Evolutionary conservation across 2,888 invertebrate genomes (phyloP).

Genomic region (Eurytoma californica): DNA sequence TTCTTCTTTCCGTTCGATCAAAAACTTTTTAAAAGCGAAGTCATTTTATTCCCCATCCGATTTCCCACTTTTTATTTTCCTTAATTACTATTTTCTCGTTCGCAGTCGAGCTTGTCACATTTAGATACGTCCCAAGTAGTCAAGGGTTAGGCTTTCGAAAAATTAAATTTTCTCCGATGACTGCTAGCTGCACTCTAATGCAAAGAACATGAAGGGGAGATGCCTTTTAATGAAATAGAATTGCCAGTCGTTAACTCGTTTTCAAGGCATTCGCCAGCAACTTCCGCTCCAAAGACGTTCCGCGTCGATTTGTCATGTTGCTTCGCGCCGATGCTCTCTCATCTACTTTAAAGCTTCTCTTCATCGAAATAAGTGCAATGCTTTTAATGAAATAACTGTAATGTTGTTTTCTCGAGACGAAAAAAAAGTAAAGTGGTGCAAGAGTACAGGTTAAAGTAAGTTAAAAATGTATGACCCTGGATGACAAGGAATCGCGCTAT

Average conservation of each 20-base stretch:
- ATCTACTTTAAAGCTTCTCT: constrained; percentile 4
- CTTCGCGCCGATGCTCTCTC: neutral
- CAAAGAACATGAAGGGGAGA: constrained; percentile 25
- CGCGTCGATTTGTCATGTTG: constrained; percentile 33
- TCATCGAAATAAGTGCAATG: constrained; percentile 30
- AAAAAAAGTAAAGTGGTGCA: neutral
- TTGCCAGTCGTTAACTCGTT: constrained; percentile 19
- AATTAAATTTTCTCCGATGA: constrained; percentile 5
- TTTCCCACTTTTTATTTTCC: neutral
- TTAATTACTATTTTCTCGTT: too few relatives aligned
- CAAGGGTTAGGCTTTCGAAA: neutral
- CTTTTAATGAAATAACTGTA: constrained; percentile 40
- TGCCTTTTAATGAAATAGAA: constrained; percentile 48
- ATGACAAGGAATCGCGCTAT: neutral
- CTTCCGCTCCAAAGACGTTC: constrained; percentile 7
- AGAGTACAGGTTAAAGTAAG: neutral
- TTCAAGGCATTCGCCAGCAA: constrained; percentile 10
- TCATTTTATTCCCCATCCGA: neutral
- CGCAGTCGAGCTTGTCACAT: too few relatives aligned
- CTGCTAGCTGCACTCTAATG: constrained; percentile 8
- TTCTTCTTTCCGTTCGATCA: constrained; percentile 43
- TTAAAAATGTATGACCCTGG: neutral
- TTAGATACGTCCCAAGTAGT: too few relatives aligned
- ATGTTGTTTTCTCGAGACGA: too few relatives aligned
- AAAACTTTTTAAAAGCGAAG: constrained; percentile 18